A percentile compares a stretch with the other conserved stretches of the same genome.
These are phyloP conservation scores for Ips typographus DNA, from an alignment of 1,140 invertebrate genomes.

Conservation along the genomic window DNA sequence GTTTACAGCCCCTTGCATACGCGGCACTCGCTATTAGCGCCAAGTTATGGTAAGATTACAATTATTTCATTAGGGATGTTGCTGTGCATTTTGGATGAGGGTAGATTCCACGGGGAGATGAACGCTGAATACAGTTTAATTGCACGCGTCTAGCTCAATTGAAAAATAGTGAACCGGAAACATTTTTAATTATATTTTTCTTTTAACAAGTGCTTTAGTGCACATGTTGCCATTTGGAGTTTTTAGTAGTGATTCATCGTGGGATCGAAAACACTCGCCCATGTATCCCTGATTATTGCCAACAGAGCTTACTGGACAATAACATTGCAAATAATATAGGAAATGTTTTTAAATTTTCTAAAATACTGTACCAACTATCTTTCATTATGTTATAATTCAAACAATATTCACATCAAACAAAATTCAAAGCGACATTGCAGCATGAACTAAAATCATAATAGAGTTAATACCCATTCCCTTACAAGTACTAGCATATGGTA, in stretches of 20 bases:
- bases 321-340: no score
- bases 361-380: no score
- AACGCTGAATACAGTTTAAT: conserved; percentile 31
- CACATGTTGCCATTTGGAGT: conserved; percentile 15
- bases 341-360: no score
- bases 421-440: no score
- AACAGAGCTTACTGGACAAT: no score
- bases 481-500: conserved; percentile 12
- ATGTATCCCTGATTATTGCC: no score
- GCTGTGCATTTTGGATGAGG: conserved; percentile 25
- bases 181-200: conserved; percentile 25
- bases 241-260: no score
- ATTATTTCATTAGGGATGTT: conserved; percentile 31
- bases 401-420: no score
- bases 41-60: conserved; percentile 34
- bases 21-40: conserved; percentile 24
- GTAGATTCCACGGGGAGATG: conserved; percentile 24
- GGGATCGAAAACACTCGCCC: no score
- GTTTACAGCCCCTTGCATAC: conserved; percentile 19
- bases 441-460: background rate
- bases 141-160: conserved; percentile 16
- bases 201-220: conserved; percentile 20
- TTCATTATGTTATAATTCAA: no score
- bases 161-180: conserved; percentile 28
- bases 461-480: background rate